Evolutionary conservation across 2,888 invertebrate genomes (phyloP), one percentile per base, ranked within the genome.

Genomic region (Griposia aprilina): DNA sequence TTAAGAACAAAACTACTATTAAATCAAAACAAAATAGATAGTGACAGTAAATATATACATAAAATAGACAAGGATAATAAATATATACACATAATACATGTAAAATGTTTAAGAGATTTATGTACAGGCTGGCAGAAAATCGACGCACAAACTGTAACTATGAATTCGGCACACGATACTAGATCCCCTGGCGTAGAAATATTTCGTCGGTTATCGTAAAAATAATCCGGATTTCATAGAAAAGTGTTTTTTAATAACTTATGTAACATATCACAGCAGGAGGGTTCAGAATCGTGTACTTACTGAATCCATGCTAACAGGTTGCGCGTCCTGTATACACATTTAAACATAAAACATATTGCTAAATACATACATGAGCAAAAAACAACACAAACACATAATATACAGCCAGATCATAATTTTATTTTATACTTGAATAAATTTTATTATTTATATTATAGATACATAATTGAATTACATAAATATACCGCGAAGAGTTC

Each of bases 401-500:
- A 62, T 36, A 13, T 41, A 62, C 36, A 62, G 36, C 23, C 36
- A 62, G 60, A n/a, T n/a, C n/a, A n/a, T n/a, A n/a, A n/a, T n/a
- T n/a, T n/a, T n/a, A n/a, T n/a, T n/a, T n/a, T n/a, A n/a, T n/a
- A n/a, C n/a, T n/a, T n/a, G n/a, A n/a, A n/a, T n/a, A n/a, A n/a
- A n/a, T n/a, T n/a, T n/a, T n/a, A n/a, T n/a, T n/a, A n/a, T n/a
- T n/a, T n/a, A n/a, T n/a, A n/a, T n/a, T n/a, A n/a, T n/a, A n/a
- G n/a, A 60, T 60, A 30, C 17, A 60, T 30, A 36, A 11, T 62
- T 6, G 0, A 41, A 41, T 23, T 6, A 62, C 13, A 41, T 62
- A 41, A 62, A 41, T 62, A 62, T 62, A 36, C 11, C 6, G 50
- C n/a, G 67, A 45, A 48, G 48, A 68, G 6, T 36, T 80, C 87